These are phyloP conservation scores for Loriculus beryllinus DNA, from an alignment of 2,797 vertebrate genomes.

Conservation along the genomic window DNA sequence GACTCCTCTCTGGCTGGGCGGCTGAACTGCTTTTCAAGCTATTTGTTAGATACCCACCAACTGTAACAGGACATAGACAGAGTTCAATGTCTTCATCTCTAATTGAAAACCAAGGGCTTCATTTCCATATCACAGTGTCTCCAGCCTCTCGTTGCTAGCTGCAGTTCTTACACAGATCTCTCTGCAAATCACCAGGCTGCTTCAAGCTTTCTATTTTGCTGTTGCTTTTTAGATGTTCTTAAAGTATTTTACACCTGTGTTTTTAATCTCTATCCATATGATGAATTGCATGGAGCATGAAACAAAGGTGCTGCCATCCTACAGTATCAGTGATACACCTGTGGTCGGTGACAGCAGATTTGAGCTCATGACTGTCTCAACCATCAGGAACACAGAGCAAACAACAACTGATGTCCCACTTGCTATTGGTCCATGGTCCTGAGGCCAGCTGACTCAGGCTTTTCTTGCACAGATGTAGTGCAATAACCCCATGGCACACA, in stretches of 20 bases:
- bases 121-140: neutral
- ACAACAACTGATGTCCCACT: rapidly evolving
- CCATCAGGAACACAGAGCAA: neutral
- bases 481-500: rapidly evolving
- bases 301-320: neutral
- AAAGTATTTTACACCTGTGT: neutral
- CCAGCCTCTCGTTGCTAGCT: neutral
- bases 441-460: neutral
- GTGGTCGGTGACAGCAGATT: neutral
- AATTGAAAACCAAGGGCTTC: neutral
- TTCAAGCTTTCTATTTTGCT: neutral
- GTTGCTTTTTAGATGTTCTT: neutral
- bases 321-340: neutral
- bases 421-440: neutral
- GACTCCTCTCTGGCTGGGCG: neutral
- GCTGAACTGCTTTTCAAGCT: neutral
- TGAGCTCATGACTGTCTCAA: neutral
- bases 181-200: neutral
- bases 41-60: neutral
- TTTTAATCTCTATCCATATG: neutral
- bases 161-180: neutral
- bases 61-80: neutral
- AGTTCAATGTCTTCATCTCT: neutral
- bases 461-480: neutral
- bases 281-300: neutral